Evolutionary conservation across 2,113 vertebrate genomes (phyloP), one percentile per base, ranked within the genome.

Genomic region (Stegastes partitus): DNA sequence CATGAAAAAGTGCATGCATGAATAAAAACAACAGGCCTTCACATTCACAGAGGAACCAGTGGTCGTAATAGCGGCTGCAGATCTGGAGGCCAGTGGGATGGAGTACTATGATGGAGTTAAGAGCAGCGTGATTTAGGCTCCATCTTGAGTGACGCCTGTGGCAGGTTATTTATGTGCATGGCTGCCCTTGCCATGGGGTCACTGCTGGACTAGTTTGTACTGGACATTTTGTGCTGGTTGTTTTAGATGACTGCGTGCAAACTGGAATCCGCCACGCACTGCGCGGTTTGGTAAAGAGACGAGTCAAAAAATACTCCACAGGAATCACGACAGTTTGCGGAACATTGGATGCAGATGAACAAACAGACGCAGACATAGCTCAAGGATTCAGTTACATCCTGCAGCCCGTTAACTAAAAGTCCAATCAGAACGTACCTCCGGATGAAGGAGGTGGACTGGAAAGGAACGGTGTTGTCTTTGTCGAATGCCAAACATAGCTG

Each of bases 111-210:
- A 79, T 67, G 63, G 55, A 76, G 58, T 73, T 75, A 78, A 89
- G 90, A 84, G 84, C 84, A 86, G 73, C 50, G 68, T 74, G 73
- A 73, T 79, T 82, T 81, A 37, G 65, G 68, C 53, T 84, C 77
- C 73, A 81, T 90, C 86, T 89, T 88, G 83, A 89, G 88, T 87
- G 89, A 89, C 1, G 91, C 92, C 89, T 56, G 62, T 88, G 87
- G 91, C 84, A 67, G 83, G 74, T 78, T 85, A 74, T 82, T 88
- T 81, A 68, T 66, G 84, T 89, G 83, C 81, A 70, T 70, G 76
- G 65, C 67, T 87, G 89, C 74, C 82, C 82, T 91, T 88, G 91
- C 92, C 61, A 57, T 49, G 45, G 84, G 89, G 82, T 85, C 79
- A 68, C 66, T 68, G 81, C 70, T 87, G 73, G 67, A 86, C 73